Evolutionary conservation across 2,113 vertebrate genomes (phyloP).

Genomic region (Actinemys pallida): DNA sequence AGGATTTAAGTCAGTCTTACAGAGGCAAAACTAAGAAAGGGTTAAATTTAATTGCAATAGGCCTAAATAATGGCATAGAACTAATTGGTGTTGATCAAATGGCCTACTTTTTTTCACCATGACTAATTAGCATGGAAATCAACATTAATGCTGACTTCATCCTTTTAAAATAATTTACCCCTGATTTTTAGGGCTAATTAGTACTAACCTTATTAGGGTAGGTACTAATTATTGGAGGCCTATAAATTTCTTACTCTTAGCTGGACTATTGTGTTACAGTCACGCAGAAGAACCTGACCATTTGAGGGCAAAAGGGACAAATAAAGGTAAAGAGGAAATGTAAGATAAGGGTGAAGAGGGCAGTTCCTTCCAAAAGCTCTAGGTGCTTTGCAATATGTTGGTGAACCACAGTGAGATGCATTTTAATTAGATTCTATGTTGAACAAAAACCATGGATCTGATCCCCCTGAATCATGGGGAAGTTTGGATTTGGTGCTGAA

Average conservation of each 20-base stretch:
- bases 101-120: slow-evolving; percentile 49
- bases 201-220: slow-evolving; percentile 39
- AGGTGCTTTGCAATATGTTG: rapidly evolving
- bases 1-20: neutral
- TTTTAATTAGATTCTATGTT: neutral
- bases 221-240: slow-evolving; percentile 54
- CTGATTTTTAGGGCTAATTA: slow-evolving; percentile 64
- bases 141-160: slow-evolving; percentile 67
- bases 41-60: slow-evolving; percentile 25
- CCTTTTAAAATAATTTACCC: slow-evolving; percentile 56
- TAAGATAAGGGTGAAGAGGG: neutral
- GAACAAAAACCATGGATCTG: neutral
- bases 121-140: slow-evolving; percentile 69
- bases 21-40: slow-evolving; percentile 21
- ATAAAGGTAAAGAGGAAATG: neutral
- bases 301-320: slow-evolving; percentile 16
- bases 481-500: neutral
- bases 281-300: neutral
- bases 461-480: neutral
- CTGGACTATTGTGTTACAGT: neutral
- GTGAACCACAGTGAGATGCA: neutral
- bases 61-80: slow-evolving; percentile 41
- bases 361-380: neutral
- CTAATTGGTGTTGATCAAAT: slow-evolving; percentile 64
- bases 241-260: slow-evolving; percentile 45